Base-by-base conservation (phyloP, 2,888 invertebrate genomes). In the Pammene fasciana region DNA sequence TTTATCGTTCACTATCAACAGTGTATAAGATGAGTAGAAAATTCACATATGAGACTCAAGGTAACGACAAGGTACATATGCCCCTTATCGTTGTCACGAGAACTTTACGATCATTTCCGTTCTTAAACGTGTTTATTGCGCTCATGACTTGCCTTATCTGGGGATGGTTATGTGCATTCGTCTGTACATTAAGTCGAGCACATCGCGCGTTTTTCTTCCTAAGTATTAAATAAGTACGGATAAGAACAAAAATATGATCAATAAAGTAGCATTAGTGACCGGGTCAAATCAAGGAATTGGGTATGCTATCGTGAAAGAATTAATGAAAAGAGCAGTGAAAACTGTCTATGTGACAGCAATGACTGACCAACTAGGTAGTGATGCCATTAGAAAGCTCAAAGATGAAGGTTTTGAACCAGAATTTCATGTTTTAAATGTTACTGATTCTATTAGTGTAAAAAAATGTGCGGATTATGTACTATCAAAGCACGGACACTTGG, bases 231-330 rank as follows among this genome's bases (percentile, higher is more conserved):
- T 10, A 45, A 38, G 5, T 10, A 55, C 34, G 43, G 9, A 18
- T 5, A 50, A 11, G 50, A 50, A n/a, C 10, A 54, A 13, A 34
- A 5, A 8, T 43, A 61, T 61, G 61, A 61, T 61, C 8, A 61
- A 61, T 18, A 84, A 82, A 76, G 76, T 84, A 1, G 82, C 83
- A 18, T 75, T 83, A 3, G 95, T 95, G 6, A 95, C 95, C n/a
- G 95, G 95, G 26, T 86, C 92, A 7, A 95, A 95, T 79, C 95
- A 94, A 83, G 95, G 95, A 0, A 94, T 95, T 71, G 95, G 95
- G 8, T 94, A 88, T 77, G 94, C 89, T 0, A 94, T 94, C 68
- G 94, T 94, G 0, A 93, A 93, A 82, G 94, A 92, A 8, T 81
- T 95, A 10, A 94, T 94, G 74, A 85, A 92, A 75, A 87, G 94